Base-by-base conservation (phyloP, 2,113 vertebrate species). In the Ictidomys tridecemlineatus region DNA sequence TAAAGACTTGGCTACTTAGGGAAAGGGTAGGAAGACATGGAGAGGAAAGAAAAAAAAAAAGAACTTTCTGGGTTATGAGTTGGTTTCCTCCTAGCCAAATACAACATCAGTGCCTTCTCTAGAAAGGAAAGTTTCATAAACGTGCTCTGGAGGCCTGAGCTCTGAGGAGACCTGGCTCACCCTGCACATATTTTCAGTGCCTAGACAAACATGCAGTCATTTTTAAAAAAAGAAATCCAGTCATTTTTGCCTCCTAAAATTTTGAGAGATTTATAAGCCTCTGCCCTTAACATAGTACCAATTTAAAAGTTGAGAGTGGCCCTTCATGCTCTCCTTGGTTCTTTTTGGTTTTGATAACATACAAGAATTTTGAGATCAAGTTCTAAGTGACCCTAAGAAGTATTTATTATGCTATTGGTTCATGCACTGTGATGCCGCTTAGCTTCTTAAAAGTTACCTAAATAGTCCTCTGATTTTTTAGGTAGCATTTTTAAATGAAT, bases 41-140 rank as follows among this genome's bases (percentile, higher is more conserved):
- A 65, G 58, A 83, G 63, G 76, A 89, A 94, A 83, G 22, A 82
- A 65, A 69, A 11, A 14, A 28, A 86, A 77, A 2, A 28, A 63
- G 74, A 88, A 65, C 51, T 80, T 92, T 87, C 58, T 85, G 58
- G 78, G 39, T 51, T 73, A 30, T 4, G 16, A 63, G 20, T 51
- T 39, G 78, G 56, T 0, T 94, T 82, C 94, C 82, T 32, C 34
- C 17, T 48, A 45, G 87, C 63, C 76, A 95, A 95, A 34, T 70
- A 65, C 30, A 95, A 45, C 39, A 92, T 51, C 8, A 32, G 37
- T 45, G 76, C 63, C 84, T 97, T 89, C 39, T 93, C 65, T 94
- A 86, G 63, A 93, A 97, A 97, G 94, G 45, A 9, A 93, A 26
- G 4, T 69, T 72, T 56, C 73, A 9, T 42, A 37, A 48, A 72